Percentiles rank a stretch among this genome's conserved stretches.
These are phyloP conservation scores for Ailurus styani DNA, from an alignment of 2,113 vertebrate genomes.

Conservation along the genomic window DNA sequence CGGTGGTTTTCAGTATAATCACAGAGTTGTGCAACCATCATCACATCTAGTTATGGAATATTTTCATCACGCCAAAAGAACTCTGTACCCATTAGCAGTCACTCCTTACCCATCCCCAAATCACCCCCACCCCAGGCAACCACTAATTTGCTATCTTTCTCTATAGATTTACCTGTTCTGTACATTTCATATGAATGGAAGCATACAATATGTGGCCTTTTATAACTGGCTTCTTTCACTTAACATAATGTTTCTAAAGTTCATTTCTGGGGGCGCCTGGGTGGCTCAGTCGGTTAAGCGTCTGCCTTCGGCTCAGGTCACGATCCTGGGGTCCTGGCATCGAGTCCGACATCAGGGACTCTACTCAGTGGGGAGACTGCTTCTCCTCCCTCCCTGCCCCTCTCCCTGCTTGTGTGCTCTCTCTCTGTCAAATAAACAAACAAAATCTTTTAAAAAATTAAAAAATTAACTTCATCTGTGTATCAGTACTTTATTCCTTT, in stretches of 20 bases:
- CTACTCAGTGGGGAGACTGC: too few species aligned
- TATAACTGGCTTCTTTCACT: not conserved
- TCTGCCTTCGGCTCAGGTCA: too few species aligned
- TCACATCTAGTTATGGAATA: not conserved
- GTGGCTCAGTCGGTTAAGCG: too few species aligned
- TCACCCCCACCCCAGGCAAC: not conserved
- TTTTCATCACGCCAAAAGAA: not conserved
- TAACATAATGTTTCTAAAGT: not conserved
- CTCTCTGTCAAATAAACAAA: too few species aligned
- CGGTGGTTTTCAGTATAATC: not conserved
- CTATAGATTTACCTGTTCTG: not conserved
- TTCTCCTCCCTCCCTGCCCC: too few species aligned
- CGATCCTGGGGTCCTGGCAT: too few species aligned
- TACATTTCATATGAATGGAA: not conserved
- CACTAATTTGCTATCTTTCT: not conserved
- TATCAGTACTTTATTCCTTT: not conserved
- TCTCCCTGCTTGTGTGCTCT: too few species aligned
- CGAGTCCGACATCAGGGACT: too few species aligned
- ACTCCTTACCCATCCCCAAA: rapidly evolving
- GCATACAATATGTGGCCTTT: not conserved
- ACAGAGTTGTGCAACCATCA: not conserved
- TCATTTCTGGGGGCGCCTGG: not conserved
- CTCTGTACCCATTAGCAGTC: not conserved
- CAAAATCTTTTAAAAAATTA: too few species aligned
- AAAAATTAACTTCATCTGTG: not conserved